Evolutionary conservation across 1,140 invertebrate species (phyloP).

Genomic region (Physella acuta): DNA sequence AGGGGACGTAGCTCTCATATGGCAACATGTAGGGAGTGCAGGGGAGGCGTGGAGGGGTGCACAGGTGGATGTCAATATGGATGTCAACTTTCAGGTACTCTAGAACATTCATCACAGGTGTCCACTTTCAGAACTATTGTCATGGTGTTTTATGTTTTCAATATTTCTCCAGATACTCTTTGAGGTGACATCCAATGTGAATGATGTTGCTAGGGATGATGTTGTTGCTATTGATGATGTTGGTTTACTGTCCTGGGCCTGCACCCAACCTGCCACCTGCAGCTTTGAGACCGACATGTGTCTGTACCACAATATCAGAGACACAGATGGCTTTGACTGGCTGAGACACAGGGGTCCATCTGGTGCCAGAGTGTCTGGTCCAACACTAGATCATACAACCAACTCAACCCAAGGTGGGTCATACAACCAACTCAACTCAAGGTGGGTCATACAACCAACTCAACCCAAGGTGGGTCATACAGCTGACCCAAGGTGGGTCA

Average conservation of each 20-base stretch:
- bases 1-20: neutral
- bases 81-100: neutral
- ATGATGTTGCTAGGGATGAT: too few relatives aligned
- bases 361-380: neutral
- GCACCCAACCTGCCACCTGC: neutral
- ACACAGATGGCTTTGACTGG: neutral
- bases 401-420: neutral
- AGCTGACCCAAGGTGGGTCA: too few relatives aligned
- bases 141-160: too few relatives aligned
- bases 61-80: neutral
- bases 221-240: slow-evolving; percentile 2
- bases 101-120: too few relatives aligned
- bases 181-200: too few relatives aligned
- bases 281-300: slow-evolving; percentile 1
- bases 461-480: neutral
- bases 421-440: too few relatives aligned
- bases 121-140: too few relatives aligned
- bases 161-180: too few relatives aligned
- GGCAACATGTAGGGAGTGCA: neutral
- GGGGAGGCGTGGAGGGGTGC: neutral
- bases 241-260: neutral
- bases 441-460: neutral
- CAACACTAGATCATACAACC: neutral
- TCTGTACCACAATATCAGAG: neutral
- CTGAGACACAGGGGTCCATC: neutral